A percentile compares a stretch with the other conserved stretches of the same genome.
Conservation (phyloP, 1,140 invertebrate species). For the Temnothorax longispinosus region DNA sequence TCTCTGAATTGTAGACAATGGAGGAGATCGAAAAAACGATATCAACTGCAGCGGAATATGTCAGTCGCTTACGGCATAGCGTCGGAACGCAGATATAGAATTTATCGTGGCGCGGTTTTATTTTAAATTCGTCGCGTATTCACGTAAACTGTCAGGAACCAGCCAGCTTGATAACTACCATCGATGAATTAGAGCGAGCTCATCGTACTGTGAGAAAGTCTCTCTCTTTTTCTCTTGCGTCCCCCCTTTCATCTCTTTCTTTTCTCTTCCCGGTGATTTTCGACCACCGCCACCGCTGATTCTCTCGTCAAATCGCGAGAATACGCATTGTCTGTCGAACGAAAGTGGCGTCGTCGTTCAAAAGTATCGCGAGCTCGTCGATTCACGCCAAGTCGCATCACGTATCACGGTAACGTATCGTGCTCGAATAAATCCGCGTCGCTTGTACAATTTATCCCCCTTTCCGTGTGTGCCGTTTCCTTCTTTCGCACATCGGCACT, state of each 20-base stretch:
- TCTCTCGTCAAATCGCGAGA: conserved; percentile 55
- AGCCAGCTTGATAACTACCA: conserved; percentile 62
- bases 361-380: conserved; percentile 55
- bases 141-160: conserved; percentile 70
- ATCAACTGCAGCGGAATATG: conserved; percentile 61
- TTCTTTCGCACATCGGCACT: conserved; percentile 46
- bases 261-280: conserved; percentile 37
- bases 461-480: not conserved
- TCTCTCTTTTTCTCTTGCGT: not conserved
- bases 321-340: conserved; percentile 57
- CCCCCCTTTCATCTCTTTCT: not conserved
- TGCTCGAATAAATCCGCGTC: conserved; percentile 70
- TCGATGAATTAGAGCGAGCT: conserved; percentile 70
- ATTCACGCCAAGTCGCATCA: conserved; percentile 65
- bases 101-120: conserved; percentile 70
- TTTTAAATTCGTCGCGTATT: conserved; percentile 72
- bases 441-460: conserved; percentile 64
- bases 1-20: conserved; percentile 37
- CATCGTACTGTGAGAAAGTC: conserved; percentile 53
- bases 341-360: conserved; percentile 50
- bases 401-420: conserved; percentile 60
- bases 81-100: conserved; percentile 50
- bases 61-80: conserved; percentile 60
- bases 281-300: not conserved
- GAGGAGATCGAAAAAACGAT: conserved; percentile 28